Evolutionary conservation across 2,113 vertebrate species (phyloP), one percentile per base, ranked within the genome.

Genomic region (Corythornis vintsioides): DNA sequence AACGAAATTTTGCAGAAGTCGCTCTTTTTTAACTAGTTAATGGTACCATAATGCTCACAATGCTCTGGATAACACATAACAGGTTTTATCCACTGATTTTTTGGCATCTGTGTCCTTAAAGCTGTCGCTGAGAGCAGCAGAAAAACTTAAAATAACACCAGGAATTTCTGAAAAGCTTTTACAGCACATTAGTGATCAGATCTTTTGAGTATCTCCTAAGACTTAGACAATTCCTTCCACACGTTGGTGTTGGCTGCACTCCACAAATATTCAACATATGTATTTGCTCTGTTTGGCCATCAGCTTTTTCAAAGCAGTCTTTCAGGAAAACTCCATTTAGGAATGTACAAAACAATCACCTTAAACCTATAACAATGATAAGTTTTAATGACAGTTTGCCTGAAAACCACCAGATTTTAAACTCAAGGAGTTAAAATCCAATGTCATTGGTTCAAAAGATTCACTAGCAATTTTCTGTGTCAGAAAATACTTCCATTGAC

Each of bases 21-120:
- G n/a, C 29, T 94, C 35, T 81, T 82, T 92, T 89, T 91, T 79
- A 89, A 89, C 52, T 74, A 12, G 76, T 52, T 85, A 96, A 85
- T 53, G 22, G 29, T 67, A 89, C 26, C 0, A 0, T 45, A 89
- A 63, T 77, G 64, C 65, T 91, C 65, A 0, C 42, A 89, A 63
- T 77, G 64, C 65, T 91, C 65, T 88, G 82, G 69, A 77, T 91
- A 94, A 93, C 28, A 40, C 28, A 11, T 43, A 93, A 92, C 75
- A 89, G 53, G 56, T 93, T 93, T 87, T 74, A 83, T 47, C 40
- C 48, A 69, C 35, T 85, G 16, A 83, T 92, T 93, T 92, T 77
- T 77, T 92, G 87, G 89, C 82, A 94, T 65, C 47, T 40, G 10
- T 53, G 26, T 85, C 35, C 52, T 78, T 73, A 56, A 80, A 71